Evolutionary conservation across 2,888 invertebrate genomes (phyloP).

Genomic region (Priocnemis perturbator): DNA sequence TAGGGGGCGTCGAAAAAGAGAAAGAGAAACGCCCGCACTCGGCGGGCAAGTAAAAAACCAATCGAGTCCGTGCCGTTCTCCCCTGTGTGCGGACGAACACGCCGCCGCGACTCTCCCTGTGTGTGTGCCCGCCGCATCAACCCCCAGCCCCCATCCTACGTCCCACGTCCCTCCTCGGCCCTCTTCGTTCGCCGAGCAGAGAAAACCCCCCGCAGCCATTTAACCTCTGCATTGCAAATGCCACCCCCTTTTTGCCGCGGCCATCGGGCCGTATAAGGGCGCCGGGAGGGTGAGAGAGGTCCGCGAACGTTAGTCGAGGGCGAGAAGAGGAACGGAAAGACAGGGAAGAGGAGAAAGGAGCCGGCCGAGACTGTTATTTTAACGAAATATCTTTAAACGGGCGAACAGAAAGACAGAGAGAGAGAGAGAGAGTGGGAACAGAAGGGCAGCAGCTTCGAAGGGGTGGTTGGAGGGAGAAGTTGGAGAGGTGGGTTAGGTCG

Average conservation of each 20-base stretch:
- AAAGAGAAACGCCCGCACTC: conserved; percentile 28
- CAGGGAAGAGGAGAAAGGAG: conserved; percentile 28
- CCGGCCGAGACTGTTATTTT: conserved; percentile 73
- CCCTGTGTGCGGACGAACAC: conserved; percentile 26
- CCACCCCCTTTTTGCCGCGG: conserved; percentile 71
- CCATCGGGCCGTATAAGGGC: conserved; percentile 55
- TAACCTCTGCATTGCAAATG: conserved; percentile 76
- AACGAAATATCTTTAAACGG: conserved; percentile 75
- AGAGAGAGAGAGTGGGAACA: conserved; percentile 9
- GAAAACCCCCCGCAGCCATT: conserved; percentile 69
- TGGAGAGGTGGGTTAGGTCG: conserved; percentile 31
- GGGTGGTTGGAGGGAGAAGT: conserved; percentile 14
- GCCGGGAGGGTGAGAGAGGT: conserved; percentile 25
- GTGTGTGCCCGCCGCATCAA: conserved; percentile 3
- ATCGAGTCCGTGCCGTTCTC: conserved; percentile 69
- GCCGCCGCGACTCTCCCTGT: conserved; percentile 19
- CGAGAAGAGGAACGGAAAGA: conserved; percentile 27
- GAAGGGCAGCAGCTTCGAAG: conserved; percentile 24
- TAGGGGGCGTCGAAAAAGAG: conserved; percentile 33
- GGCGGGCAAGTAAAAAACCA: conserved; percentile 72
- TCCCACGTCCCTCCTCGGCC: conserved; percentile 32
- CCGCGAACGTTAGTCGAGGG: conserved; percentile 4
- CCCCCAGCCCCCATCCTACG: conserved; percentile 24
- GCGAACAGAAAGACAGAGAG: conserved; percentile 9
- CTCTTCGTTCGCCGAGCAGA: conserved; percentile 38